Percentiles rank a stretch among this genome's conserved stretches.
These are phyloP conservation scores for Ypsolopha scabrella DNA, from an alignment of 2,888 invertebrate species.

Conservation along the genomic window DNA sequence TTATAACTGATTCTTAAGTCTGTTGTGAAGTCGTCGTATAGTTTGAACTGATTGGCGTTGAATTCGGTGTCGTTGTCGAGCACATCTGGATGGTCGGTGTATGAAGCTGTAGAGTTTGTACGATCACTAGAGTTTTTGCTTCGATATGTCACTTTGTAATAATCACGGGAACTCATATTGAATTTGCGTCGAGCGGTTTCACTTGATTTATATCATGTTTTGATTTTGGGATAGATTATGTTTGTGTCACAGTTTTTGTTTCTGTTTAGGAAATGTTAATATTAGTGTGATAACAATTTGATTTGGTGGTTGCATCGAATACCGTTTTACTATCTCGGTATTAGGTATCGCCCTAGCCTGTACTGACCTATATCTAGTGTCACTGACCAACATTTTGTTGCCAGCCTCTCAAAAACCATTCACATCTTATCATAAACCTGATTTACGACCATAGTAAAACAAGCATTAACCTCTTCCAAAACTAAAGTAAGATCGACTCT, in stretches of 20 bases:
- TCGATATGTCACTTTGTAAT: conserved; percentile 50
- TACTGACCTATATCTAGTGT: no score
- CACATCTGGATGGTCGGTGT: conserved; percentile 31
- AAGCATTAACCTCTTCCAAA: neutral
- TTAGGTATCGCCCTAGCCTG: neutral
- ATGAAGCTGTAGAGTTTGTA: conserved; percentile 12
- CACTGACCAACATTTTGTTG: no score
- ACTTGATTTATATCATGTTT: conserved; percentile 1
- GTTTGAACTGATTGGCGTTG: conserved; percentile 62
- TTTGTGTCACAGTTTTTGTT: neutral
- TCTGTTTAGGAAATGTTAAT: neutral
- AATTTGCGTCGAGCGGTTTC: conserved; percentile 1
- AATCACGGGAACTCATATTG: conserved; percentile 54
- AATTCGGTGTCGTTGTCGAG: conserved; percentile 61
- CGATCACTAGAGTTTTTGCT: conserved; percentile 31
- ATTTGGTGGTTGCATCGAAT: neutral
- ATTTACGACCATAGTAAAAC: neutral
- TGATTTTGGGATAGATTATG: neutral
- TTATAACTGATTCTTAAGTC: conserved; percentile 53
- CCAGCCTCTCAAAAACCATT: no score
- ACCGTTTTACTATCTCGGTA: neutral
- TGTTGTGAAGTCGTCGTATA: conserved; percentile 60
- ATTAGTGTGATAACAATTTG: neutral
- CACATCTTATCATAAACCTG: neutral
- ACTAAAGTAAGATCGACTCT: neutral